Percentiles rank a stretch among this genome's conserved stretches.
These are phyloP conservation scores for Philaethria dido DNA, from an alignment of 2,888 invertebrate species.

Conservation along the genomic window DNA sequence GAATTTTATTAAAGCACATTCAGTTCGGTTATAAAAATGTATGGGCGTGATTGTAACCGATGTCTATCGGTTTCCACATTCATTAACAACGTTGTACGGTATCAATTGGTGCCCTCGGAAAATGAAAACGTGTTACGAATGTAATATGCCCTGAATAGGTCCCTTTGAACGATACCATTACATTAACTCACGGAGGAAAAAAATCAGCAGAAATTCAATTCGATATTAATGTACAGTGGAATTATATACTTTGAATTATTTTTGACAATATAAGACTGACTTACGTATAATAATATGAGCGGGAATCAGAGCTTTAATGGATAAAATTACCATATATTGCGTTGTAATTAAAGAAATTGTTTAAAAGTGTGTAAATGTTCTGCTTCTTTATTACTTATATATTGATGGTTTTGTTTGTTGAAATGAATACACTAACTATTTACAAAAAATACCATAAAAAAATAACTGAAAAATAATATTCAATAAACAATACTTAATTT, in stretches of 20 bases:
- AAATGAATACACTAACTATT: too few species aligned
- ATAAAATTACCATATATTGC: too few species aligned
- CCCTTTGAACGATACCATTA: conserved; percentile 39
- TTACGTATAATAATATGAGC: background rate
- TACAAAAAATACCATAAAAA: too few species aligned
- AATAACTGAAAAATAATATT: too few species aligned
- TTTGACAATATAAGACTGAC: background rate
- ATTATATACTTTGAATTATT: conserved; percentile 12
- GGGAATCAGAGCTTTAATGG: too few species aligned
- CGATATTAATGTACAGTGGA: conserved; percentile 25
- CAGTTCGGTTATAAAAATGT: conserved; percentile 31
- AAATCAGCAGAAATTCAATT: conserved; percentile 35
- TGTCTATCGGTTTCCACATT: conserved; percentile 38
- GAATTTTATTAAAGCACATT: conserved; percentile 29
- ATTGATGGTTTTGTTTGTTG: too few species aligned
- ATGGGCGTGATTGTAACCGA: conserved; percentile 32
- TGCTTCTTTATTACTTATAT: too few species aligned
- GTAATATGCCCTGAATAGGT: conserved; percentile 37
- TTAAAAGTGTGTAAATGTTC: too few species aligned
- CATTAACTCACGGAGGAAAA: conserved; percentile 35
- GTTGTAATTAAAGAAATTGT: too few species aligned
- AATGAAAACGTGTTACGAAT: conserved; percentile 44
- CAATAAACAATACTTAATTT: too few species aligned
- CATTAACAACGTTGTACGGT: conserved; percentile 41
- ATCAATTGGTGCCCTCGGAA: conserved; percentile 43